Conservation (phyloP, 1,140 invertebrate genomes). For the Coptotermes formosanus region DNA sequence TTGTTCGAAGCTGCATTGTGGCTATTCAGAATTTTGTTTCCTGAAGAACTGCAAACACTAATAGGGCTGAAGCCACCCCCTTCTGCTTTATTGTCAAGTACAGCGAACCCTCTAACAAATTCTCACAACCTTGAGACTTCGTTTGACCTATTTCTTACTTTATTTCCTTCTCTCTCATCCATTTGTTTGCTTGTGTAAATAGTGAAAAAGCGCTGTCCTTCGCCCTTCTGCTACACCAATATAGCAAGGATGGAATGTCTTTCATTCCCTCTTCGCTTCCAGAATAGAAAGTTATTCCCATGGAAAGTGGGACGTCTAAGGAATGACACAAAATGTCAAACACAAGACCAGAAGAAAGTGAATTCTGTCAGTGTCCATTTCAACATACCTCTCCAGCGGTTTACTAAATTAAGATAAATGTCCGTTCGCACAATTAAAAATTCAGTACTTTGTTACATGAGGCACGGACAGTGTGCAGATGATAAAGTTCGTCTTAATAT, state of each 20-base stretch:
- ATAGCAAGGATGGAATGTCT: background rate
- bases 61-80: slow-evolving; percentile 11
- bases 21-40: background rate
- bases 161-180: background rate
- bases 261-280: background rate
- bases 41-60: slow-evolving; percentile 11
- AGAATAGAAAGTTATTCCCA: background rate
- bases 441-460: too few species aligned
- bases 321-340: background rate
- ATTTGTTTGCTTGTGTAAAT: slow-evolving; percentile 17
- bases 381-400: too few species aligned
- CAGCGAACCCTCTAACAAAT: background rate
- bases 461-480: too few species aligned
- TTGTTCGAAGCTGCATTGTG: background rate
- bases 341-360: background rate
- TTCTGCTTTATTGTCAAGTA: background rate
- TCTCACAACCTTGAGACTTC: background rate
- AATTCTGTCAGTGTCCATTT: background rate
- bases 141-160: slow-evolving; percentile 6
- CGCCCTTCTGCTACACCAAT: background rate
- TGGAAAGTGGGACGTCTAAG: background rate
- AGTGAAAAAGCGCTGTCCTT: background rate
- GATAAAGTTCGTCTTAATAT: too few species aligned
- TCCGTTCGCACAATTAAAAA: too few species aligned
- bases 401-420: too few species aligned